Evolutionary conservation across 2,113 vertebrate species (phyloP).

Genomic region (Chrysochloris asiatica): DNA sequence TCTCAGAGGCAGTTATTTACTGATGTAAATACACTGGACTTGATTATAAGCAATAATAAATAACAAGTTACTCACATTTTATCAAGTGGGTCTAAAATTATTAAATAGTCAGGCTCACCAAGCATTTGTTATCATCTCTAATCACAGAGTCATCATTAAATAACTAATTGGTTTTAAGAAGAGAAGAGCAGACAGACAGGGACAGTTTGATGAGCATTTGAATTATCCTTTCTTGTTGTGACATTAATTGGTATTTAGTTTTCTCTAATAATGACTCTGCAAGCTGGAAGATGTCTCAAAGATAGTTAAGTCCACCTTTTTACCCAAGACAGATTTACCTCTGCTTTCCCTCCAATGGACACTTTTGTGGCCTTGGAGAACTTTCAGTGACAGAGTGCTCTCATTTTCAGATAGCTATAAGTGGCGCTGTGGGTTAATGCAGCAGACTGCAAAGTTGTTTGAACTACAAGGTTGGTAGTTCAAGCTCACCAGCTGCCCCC

Average conservation of each 20-base stretch:
- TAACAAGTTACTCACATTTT: not conserved
- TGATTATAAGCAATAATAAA: not conserved
- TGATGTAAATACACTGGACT: not conserved
- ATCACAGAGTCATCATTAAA: not conserved
- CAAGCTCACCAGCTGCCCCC: too few species aligned
- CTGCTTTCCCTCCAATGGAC: not conserved
- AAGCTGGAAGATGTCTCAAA: not conserved
- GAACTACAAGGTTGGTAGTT: too few species aligned
- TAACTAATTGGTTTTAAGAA: not conserved
- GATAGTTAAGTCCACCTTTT: not conserved
- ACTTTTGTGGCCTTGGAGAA: not conserved
- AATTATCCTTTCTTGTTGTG: not conserved
- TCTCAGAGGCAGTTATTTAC: not conserved
- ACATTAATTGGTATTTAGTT: not conserved
- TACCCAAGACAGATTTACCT: not conserved
- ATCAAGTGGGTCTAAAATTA: not conserved
- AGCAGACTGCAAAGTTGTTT: too few species aligned
- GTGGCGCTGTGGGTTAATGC: too few species aligned
- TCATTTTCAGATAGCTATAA: not conserved
- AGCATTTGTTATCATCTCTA: not conserved
- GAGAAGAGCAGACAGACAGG: not conserved
- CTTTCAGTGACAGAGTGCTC: not conserved
- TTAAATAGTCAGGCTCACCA: not conserved
- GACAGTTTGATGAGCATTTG: not conserved
- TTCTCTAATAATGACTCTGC: not conserved